Evolutionary conservation across 1,140 invertebrate genomes (phyloP).

Genomic region (Apis cerana): DNA sequence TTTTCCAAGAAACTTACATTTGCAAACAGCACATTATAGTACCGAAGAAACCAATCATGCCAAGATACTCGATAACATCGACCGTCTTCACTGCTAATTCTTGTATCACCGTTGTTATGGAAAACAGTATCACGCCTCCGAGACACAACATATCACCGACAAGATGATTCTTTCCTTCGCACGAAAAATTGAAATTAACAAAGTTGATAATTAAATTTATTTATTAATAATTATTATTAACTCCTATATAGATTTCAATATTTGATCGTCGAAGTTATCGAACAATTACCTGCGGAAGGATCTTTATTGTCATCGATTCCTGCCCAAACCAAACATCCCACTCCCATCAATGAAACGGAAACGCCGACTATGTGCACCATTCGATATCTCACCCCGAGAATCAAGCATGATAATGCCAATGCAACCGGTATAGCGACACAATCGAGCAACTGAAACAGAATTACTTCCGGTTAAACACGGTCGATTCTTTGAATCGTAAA

Average conservation of each 20-base stretch:
- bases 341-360: conserved; percentile 90
- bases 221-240: neutral
- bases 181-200: neutral
- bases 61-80: conserved; percentile 91
- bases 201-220: neutral
- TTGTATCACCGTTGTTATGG: conserved; percentile 91
- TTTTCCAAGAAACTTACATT: conserved; percentile 83
- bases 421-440: conserved; percentile 93
- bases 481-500: neutral
- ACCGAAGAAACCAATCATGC: conserved; percentile 91
- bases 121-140: conserved; percentile 90
- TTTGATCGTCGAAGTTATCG: neutral
- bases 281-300: conserved; percentile 82
- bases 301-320: conserved; percentile 86
- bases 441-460: conserved; percentile 89
- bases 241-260: neutral
- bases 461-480: neutral
- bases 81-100: conserved; percentile 92
- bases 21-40: conserved; percentile 90
- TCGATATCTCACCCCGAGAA: conserved; percentile 86
- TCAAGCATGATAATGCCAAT: conserved; percentile 87
- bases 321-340: conserved; percentile 91
- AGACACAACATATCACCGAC: conserved; percentile 93
- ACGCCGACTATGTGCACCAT: conserved; percentile 91
- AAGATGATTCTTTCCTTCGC: conserved; percentile 87